Conservation (phyloP, 2,888 invertebrate genomes). For the Blera fallax region DNA sequence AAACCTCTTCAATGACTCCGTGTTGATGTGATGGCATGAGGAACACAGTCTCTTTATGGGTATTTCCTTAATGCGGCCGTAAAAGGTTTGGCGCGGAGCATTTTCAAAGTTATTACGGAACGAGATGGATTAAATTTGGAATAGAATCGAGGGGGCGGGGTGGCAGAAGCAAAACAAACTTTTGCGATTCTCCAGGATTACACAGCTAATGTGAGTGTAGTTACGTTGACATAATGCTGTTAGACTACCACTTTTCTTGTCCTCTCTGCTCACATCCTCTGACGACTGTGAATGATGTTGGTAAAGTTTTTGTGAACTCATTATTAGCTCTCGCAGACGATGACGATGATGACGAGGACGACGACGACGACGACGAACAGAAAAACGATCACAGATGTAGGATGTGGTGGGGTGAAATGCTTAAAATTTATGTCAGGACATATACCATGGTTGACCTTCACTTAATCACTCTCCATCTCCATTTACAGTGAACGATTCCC, state of each 20-base stretch:
- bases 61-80: conserved; percentile 19
- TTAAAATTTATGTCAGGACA: conserved; percentile 10
- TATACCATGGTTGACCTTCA: conserved; percentile 38
- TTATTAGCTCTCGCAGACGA: conserved; percentile 16
- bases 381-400: not conserved
- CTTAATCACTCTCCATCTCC: conserved; percentile 31
- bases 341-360: too few relatives aligned
- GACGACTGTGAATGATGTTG: not conserved
- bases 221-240: not conserved
- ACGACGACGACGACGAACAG: too few relatives aligned
- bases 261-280: not conserved
- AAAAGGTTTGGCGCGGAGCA: conserved; percentile 22
- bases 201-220: conserved; percentile 29
- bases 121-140: conserved; percentile 25
- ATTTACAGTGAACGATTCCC: conserved; percentile 20
- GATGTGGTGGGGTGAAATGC: not conserved
- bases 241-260: not conserved
- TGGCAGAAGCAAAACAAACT: not conserved
- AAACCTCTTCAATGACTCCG: not conserved
- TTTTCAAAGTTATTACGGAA: conserved; percentile 17
- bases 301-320: conserved; percentile 8
- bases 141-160: not conserved
- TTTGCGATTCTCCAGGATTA: conserved; percentile 30
- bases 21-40: conserved; percentile 5
- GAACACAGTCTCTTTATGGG: not conserved